Conservation (phyloP, 2,797 vertebrate genomes). For the Cyprinodon diabolis region DNA sequence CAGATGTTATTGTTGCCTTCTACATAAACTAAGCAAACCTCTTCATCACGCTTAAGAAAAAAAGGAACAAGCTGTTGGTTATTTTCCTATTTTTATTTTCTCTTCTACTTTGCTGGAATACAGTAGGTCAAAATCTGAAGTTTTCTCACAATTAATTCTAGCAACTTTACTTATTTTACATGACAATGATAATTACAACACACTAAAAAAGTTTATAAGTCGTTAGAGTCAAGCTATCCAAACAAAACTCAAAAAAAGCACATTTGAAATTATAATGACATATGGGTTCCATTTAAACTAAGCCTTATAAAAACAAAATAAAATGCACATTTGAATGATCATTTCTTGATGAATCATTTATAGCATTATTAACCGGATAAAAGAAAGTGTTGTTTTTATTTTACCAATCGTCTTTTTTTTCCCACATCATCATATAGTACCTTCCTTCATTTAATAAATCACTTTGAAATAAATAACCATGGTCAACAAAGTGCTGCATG, state of each 20-base stretch:
- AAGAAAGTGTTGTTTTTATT: not conserved
- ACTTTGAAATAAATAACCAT: too few species aligned
- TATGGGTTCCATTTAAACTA: too few species aligned
- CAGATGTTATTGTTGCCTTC: constrained; percentile 1
- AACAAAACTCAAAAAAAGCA: not conserved
- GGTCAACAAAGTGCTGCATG: too few species aligned
- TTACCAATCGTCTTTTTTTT: not conserved
- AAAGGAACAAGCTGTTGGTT: not conserved
- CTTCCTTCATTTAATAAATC: too few species aligned
- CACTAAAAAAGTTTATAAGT: not conserved
- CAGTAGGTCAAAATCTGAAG: not conserved
- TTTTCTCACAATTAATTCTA: not conserved
- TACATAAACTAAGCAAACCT: constrained; percentile 12
- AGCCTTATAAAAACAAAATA: too few species aligned
- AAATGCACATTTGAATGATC: not conserved
- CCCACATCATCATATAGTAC: too few species aligned
- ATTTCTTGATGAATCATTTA: not conserved
- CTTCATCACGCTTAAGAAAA: not conserved
- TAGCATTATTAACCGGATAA: not conserved
- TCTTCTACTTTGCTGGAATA: too few species aligned
- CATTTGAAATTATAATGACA: too few species aligned
- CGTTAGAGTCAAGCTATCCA: not conserved
- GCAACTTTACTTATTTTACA: not conserved
- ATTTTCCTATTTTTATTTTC: not conserved
- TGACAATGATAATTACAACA: not conserved